Conservation (phyloP, 2,888 invertebrate species). For the Liopterus haemorrhoidalis region DNA sequence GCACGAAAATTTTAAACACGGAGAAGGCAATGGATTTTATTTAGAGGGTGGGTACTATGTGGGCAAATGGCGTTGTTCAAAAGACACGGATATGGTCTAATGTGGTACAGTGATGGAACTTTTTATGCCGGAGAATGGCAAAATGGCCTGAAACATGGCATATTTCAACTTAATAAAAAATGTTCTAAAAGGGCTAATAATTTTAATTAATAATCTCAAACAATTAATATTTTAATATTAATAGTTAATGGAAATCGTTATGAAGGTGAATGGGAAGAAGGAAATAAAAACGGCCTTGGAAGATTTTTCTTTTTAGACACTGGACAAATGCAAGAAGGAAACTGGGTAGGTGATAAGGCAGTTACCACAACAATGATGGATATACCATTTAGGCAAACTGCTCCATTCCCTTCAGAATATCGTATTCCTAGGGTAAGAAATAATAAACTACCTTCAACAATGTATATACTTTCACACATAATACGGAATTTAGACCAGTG, state of each 20-base stretch:
- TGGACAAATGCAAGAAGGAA: slow-evolving; percentile 61
- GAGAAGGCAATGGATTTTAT: slow-evolving; percentile 53
- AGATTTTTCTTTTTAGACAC: slow-evolving; percentile 57
- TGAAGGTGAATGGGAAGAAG: slow-evolving; percentile 56
- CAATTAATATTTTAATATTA: background rate
- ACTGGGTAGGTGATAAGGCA: slow-evolving; percentile 55
- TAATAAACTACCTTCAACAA: too few relatives aligned
- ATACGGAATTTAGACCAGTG: too few relatives aligned
- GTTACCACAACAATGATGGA: slow-evolving; percentile 53
- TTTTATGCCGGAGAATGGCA: slow-evolving; percentile 60
- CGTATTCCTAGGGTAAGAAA: slow-evolving; percentile 52
- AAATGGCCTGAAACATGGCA: slow-evolving; percentile 50
- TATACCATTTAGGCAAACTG: slow-evolving; percentile 55
- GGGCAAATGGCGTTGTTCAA: slow-evolving; percentile 54
- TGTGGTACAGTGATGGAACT: slow-evolving; percentile 55
- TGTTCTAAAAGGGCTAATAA: too few relatives aligned
- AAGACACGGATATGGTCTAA: slow-evolving; percentile 55
- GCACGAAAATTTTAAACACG: slow-evolving; percentile 53
- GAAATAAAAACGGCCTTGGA: slow-evolving; percentile 57
- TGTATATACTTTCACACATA: too few relatives aligned
- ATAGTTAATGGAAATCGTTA: slow-evolving; percentile 57
- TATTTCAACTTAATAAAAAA: too few relatives aligned
- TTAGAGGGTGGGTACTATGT: slow-evolving; percentile 55
- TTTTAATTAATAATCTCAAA: too few relatives aligned
- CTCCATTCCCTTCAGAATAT: slow-evolving; percentile 50